Conservation (phyloP, 2,797 vertebrate species). For the Spea hammondii region DNA sequence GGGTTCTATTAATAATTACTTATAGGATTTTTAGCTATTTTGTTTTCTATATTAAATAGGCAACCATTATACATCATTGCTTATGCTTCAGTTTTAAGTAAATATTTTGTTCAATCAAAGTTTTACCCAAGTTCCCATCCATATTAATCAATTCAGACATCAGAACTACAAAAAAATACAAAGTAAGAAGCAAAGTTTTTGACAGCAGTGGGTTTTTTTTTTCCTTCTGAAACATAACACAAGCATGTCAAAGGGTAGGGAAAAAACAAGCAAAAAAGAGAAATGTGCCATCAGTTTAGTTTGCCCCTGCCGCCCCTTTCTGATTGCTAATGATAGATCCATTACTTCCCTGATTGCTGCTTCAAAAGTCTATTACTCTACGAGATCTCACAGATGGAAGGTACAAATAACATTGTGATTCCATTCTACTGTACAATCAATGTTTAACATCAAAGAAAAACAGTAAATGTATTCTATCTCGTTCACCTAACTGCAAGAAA, state of each 20-base stretch:
- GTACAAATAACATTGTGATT: slow-evolving; percentile 39
- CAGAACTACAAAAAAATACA: slow-evolving; percentile 14
- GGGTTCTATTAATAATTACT: too few species aligned
- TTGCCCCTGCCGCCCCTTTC: slow-evolving; percentile 54
- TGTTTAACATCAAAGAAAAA: slow-evolving; percentile 32
- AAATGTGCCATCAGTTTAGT: slow-evolving; percentile 50
- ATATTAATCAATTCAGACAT: slow-evolving; percentile 33
- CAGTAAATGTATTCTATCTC: slow-evolving; percentile 18
- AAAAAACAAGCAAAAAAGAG: slow-evolving; percentile 53
- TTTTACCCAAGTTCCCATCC: slow-evolving; percentile 28
- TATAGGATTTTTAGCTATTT: too few species aligned
- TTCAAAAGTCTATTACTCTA: slow-evolving; percentile 49
- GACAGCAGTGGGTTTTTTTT: slow-evolving; percentile 28
- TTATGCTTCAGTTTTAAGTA: too few species aligned
- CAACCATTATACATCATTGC: too few species aligned
- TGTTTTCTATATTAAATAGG: too few species aligned
- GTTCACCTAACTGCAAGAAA: slow-evolving; percentile 12
- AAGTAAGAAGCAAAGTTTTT: slow-evolving; percentile 22
- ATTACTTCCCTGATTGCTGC: slow-evolving; percentile 56
- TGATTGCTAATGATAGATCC: slow-evolving; percentile 52
- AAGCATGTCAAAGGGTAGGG: slow-evolving; percentile 53
- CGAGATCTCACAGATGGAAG: slow-evolving; percentile 19
- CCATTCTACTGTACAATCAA: slow-evolving; percentile 39
- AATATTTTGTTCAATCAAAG: too few species aligned
- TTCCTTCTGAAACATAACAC: slow-evolving; percentile 44